phyloP scores from a whole-genome alignment of 2,113 vertebrate species.

The Nycticebus coucang region DNA sequence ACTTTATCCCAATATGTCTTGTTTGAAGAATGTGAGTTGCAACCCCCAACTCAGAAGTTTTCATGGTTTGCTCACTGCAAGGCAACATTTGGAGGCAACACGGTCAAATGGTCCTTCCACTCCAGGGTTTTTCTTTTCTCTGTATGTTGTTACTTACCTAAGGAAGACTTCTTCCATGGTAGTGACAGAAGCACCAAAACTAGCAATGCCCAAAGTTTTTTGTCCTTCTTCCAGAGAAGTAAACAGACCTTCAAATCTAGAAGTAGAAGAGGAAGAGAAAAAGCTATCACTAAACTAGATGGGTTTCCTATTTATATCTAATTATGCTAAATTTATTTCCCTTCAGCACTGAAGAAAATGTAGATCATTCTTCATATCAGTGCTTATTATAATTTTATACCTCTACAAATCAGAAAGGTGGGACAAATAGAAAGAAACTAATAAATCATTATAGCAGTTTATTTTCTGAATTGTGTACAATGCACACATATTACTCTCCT shows the following conservation, averaged over 20 bases:
- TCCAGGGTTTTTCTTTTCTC: neutral
- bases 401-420: neutral
- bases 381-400: neutral
- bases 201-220: constrained; percentile 93
- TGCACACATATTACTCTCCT: neutral
- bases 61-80: neutral
- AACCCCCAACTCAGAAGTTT: neutral
- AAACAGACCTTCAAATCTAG: constrained; percentile 94
- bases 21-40: neutral
- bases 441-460: neutral
- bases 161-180: constrained; percentile 98
- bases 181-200: constrained; percentile 93
- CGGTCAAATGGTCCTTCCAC: neutral
- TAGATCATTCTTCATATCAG: neutral
- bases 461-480: neutral
- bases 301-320: neutral
- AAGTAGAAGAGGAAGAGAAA: neutral
- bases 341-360: neutral
- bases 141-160: constrained; percentile 82
- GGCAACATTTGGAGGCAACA: neutral
- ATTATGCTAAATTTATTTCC: neutral
- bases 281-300: neutral
- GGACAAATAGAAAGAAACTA: neutral
- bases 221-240: constrained; percentile 93
- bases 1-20: neutral